Base-by-base conservation (phyloP, 2,888 invertebrate species). In the Pandemis heparana region DNA sequence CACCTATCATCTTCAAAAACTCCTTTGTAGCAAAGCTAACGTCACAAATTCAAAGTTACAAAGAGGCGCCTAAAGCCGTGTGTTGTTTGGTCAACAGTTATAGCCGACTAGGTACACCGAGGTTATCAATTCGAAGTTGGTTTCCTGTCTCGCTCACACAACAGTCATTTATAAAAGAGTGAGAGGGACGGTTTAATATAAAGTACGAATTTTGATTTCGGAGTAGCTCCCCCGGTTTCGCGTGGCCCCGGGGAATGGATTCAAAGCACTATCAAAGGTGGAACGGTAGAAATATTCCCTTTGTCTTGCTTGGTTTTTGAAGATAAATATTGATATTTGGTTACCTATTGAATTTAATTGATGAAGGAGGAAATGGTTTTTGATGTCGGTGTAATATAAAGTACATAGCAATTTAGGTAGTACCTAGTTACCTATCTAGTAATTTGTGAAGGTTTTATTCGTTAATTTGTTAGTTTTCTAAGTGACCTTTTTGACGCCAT, bases 1-100 rank as follows among this genome's bases (percentile, higher is more conserved):
- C 48, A n/a, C 48, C 48, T 48, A n/a, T 48, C 48, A 48, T 48
- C 48, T 48, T 48, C 48, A 16, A 48, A 48, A 48, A 48, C 48
- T 5, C n/a, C 48, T 48, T 48, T 48, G 48, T 48, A 48, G 8
- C n/a, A 43, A n/a, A 48, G 48, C 48, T 16, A 8, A 48, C 48
- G 6, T 16, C 7, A 48, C 48, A 16, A 14, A 48, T n/a, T 48
- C 48, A 48, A 48, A 48, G 48, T 48, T 48, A 48, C 48, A 48
- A 48, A 48, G 48, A 16, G n/a, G n/a, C n/a, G 48, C 48, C 48
- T 5, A n/a, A 8, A n/a, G 48, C 7, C 14, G 48, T n/a, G 5
- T 48, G n/a, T 6, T 16, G n/a, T 48, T 48, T 32, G 23, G 23
- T 32, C 23, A 32, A 32, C 23, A 32, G 23, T 32, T 32, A 32